Evolutionary conservation across 2,113 vertebrate species (phyloP).

Genomic region (Bucco capensis): DNA sequence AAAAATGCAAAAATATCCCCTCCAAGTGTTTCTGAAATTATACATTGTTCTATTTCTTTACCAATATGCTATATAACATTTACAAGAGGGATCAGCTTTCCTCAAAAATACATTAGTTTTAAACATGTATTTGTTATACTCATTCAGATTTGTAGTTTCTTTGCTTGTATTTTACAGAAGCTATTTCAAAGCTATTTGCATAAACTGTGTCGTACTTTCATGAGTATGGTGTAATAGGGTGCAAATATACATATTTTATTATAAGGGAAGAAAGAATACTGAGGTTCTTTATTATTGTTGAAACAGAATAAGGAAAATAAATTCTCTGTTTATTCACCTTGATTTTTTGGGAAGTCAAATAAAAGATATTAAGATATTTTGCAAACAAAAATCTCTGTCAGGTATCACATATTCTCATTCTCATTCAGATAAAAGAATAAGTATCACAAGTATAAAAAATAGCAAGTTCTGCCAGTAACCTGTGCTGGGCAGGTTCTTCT

Average conservation of each 20-base stretch:
- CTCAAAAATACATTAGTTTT: background rate
- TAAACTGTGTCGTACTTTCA: background rate
- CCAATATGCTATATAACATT: background rate
- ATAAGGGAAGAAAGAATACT: background rate
- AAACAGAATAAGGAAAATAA: background rate
- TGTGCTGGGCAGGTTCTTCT: background rate
- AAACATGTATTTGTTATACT: background rate
- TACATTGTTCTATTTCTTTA: background rate
- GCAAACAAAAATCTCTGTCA: background rate
- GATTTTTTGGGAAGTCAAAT: background rate
- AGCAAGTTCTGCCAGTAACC: background rate
- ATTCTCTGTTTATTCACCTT: background rate
- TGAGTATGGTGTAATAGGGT: background rate
- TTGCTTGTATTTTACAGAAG: background rate
- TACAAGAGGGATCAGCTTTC: background rate
- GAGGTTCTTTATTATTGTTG: background rate
- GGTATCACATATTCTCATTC: background rate
- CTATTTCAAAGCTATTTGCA: background rate
- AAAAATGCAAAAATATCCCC: background rate
- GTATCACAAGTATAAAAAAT: background rate
- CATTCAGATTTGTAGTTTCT: background rate
- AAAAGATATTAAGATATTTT: background rate
- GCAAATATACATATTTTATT: background rate
- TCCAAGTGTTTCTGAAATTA: background rate
- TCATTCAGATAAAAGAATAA: background rate